Base-by-base conservation (phyloP, 2,113 vertebrate genomes). In the Ramphastos sulfuratus region DNA sequence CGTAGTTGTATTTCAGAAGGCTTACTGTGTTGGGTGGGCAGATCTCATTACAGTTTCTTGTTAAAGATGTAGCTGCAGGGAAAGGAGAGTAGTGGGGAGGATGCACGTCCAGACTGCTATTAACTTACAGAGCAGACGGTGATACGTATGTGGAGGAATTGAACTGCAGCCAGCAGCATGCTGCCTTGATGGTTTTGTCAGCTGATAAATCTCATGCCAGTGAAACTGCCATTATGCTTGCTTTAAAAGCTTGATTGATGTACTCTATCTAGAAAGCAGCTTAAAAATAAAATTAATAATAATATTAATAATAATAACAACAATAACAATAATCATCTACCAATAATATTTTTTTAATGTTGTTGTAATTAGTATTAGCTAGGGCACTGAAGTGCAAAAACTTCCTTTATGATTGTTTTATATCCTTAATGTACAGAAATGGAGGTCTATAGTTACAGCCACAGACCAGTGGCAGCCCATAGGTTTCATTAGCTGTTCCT, bases 41-140 rank as follows among this genome's bases (percentile, higher is more conserved):
- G 95, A 97, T 98, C 93, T 85, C 37, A 27, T 98, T 97, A 96
- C 92, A 54, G 85, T 91, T 96, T 91, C 95, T 96, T 95, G 85
- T 97, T 97, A 90, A 96, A 96, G 94, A 96, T 96, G 94, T 96
- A 96, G 89, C 93, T 97, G 75, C 72, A 89, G 83, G 92, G 90
- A 63, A 95, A 88, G 80, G 86, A 74, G 69, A 95, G 74, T 93
- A 95, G 76, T 82, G 89, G 93, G 82, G 91, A 95, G 94, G 93
- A 93, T 89, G 54, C 74, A 93, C 96, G 56, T 95, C 96, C 91
- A 96, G 92, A 91, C 83, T 85, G 94, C 94, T 92, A 88, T 97
- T 98, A 93, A 85, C 80, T 97, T 97, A 95, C 94, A 90, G 88
- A 90, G 77, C 93, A 96, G 96, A 96, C 75, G 28, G 86, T 92